phyloP scores from a whole-genome alignment of 2,113 vertebrate genomes.

The Gymnocephalus cernua region DNA sequence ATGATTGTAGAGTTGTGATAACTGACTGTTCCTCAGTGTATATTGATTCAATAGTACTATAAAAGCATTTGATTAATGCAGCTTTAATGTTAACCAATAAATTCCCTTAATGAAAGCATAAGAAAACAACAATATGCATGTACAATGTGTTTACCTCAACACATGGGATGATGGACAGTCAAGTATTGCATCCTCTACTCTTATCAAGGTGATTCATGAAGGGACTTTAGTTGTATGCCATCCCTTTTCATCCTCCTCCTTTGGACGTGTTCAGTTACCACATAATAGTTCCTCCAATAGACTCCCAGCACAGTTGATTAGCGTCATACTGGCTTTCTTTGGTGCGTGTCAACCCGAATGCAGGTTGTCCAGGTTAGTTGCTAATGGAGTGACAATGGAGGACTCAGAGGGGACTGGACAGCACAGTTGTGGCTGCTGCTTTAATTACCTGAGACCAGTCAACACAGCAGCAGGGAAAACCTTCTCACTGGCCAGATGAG shows the following conservation, averaged over 20 bases:
- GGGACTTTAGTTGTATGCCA: background rate
- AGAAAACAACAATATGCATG: background rate
- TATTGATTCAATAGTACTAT: background rate
- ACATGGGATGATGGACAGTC: background rate
- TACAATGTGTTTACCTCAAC: background rate
- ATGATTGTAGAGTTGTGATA: background rate
- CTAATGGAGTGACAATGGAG: slow-evolving; percentile 63
- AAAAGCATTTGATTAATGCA: slow-evolving; percentile 2
- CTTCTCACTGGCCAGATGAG: slow-evolving; percentile 62
- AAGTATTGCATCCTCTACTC: background rate
- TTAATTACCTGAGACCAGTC: slow-evolving; percentile 71
- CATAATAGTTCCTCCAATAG: slow-evolving; percentile 26
- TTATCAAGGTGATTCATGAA: background rate
- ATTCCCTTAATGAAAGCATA: background rate
- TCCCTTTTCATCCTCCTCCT: slow-evolving; percentile 18
- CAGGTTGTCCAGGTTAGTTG: slow-evolving; percentile 45
- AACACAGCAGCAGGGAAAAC: slow-evolving; percentile 52
- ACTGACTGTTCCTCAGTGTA: background rate
- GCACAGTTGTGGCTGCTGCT: slow-evolving; percentile 39
- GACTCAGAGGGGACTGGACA: slow-evolving; percentile 41
- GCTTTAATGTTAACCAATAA: background rate
- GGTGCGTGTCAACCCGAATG: slow-evolving; percentile 26
- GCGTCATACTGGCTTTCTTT: slow-evolving; percentile 35
- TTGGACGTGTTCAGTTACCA: slow-evolving; percentile 23
- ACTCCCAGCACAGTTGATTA: slow-evolving; percentile 61